Base-by-base conservation (phyloP, 1,140 invertebrate genomes). In the Xylocopa sonorina region DNA sequence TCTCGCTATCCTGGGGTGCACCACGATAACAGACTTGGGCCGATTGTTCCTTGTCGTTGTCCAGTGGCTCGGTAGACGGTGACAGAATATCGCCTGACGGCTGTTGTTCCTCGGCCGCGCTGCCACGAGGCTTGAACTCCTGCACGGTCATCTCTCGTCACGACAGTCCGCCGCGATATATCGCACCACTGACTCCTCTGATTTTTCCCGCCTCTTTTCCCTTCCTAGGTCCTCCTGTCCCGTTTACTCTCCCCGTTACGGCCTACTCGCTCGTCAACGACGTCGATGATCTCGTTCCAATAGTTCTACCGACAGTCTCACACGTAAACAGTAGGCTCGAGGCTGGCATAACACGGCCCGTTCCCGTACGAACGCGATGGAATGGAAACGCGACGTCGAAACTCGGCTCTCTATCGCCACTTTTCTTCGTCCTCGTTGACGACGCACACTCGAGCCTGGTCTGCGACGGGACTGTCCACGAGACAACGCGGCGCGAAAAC, bases 71-170 rank as follows among this genome's bases (percentile, higher is more conserved):
- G 48, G 58, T 76, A 27, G 81, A 73, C 9, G 90, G 85, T n/a
- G 88, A 88, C 38, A 92, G 86, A 64, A 93, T 91, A 77, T 92
- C 91, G 34, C 87, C 66, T 32, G 87, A 73, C 62, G 85, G 86
- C 62, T 91, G 89, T 80, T 91, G 89, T 73, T 92, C 92, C 60
- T 83, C 87, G 64, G 78, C 57, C 29, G 60, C 80, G 53, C 75
- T 86, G 80, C 89, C 89, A 21, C 92, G 91, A 66, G 90, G 87
- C 67, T 93, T 93, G 75, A 91, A 90, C 87, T 93, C 92, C 78
- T 93, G 92, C 67, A 93, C 92, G 79, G 92, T 93, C 92, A 93
- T 93, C 41, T 84, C 83, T 78, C 51, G 57, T 27, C 53, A 32
- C 76, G 71, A 50, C 21, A 53, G 63, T 66, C 43, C 50, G 46